phyloP scores from a whole-genome alignment of 2,888 invertebrate species.

The Pollenia labialis region DNA sequence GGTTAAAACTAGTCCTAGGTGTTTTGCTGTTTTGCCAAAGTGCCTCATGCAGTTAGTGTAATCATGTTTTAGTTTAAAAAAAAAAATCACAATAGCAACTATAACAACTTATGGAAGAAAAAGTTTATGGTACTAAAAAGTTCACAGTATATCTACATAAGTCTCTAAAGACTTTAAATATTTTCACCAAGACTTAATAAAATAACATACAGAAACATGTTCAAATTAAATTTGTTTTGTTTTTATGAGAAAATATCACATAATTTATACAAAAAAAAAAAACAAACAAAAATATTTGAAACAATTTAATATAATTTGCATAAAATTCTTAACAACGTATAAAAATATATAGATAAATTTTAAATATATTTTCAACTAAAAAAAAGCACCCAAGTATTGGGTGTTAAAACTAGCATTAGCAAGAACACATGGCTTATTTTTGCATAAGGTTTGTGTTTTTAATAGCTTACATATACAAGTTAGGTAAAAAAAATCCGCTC shows the following conservation, averaged over 20 bases:
- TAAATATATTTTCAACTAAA: not conserved
- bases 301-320: conserved; percentile 49
- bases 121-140: conserved; percentile 19
- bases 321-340: conserved; percentile 3
- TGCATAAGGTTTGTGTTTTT: too few relatives aligned
- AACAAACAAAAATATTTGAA: conserved; percentile 21
- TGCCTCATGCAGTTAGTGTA: conserved; percentile 16
- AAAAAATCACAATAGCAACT: not conserved
- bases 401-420: too few relatives aligned
- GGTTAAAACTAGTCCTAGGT: not conserved
- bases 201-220: conserved; percentile 14
- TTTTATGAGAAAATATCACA: conserved; percentile 11
- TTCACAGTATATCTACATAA: conserved; percentile 39
- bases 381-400: too few relatives aligned
- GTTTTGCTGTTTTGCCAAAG: not conserved
- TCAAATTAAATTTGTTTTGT: conserved; percentile 16
- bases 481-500: too few relatives aligned
- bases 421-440: too few relatives aligned
- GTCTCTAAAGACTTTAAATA: conserved; percentile 49
- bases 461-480: too few relatives aligned
- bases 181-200: conserved; percentile 24
- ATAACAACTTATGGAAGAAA: not conserved
- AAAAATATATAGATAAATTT: not conserved
- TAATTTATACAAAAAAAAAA: not conserved
- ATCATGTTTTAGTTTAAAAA: not conserved